phyloP scores from a whole-genome alignment of 2,797 vertebrate genomes.

The Microctenopoma stevenorrisi region DNA sequence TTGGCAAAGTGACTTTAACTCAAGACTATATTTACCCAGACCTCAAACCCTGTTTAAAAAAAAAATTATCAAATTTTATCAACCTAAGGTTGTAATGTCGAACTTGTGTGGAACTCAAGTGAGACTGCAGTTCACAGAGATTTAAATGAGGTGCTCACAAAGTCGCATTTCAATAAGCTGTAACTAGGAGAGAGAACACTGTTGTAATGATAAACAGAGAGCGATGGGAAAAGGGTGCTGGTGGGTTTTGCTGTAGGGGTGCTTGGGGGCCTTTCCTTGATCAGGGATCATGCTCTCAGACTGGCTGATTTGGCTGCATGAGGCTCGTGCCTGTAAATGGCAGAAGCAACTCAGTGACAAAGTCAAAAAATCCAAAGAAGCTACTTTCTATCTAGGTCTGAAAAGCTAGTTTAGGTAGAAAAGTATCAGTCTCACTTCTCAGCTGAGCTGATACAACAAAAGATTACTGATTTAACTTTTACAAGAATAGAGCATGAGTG shows the following conservation, averaged over 20 bases:
- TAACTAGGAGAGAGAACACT: constrained; percentile 56
- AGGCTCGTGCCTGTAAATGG: constrained; percentile 36
- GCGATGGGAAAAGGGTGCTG: constrained; percentile 66
- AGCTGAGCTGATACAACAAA: neutral
- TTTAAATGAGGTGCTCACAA: constrained; percentile 67
- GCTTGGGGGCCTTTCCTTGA: constrained; percentile 70
- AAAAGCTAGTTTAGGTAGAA: neutral
- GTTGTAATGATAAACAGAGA: constrained; percentile 73
- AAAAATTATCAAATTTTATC: constrained; percentile 50
- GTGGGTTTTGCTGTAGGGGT: constrained; percentile 67
- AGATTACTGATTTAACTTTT: neutral
- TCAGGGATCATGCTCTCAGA: constrained; percentile 69
- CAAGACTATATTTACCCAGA: constrained; percentile 13
- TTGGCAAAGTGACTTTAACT: constrained; percentile 44
- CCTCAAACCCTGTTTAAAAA: constrained; percentile 34
- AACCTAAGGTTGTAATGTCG: constrained; percentile 52
- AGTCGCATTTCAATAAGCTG: constrained; percentile 72
- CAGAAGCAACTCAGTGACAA: constrained; percentile 40
- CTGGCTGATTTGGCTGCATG: constrained; percentile 67
- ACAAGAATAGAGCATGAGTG: neutral
- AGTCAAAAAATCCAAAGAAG: constrained; percentile 37
- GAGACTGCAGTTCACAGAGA: constrained; percentile 64
- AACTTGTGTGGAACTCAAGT: constrained; percentile 51
- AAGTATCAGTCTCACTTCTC: neutral
- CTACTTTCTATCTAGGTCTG: neutral